These are phyloP conservation scores for Catharus bicknelli DNA, from an alignment of 2,113 vertebrate species.

Conservation along the genomic window DNA sequence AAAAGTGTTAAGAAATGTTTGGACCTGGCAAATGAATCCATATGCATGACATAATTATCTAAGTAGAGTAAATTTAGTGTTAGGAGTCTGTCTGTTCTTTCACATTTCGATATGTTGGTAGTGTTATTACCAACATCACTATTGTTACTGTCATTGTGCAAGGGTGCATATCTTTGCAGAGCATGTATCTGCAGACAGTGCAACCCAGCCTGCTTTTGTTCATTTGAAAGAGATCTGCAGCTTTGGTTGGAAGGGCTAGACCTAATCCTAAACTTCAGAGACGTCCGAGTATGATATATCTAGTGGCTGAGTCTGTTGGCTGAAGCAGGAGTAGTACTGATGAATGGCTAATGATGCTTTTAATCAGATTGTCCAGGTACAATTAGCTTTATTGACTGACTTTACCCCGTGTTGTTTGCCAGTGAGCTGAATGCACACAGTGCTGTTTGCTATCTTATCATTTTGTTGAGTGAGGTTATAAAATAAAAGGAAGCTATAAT, in stretches of 20 bases:
- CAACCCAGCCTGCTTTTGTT: neutral
- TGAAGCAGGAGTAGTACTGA: neutral
- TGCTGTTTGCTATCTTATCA: conserved; percentile 13
- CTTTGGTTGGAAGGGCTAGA: neutral
- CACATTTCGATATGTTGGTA: neutral
- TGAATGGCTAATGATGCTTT: neutral
- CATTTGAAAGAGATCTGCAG: neutral
- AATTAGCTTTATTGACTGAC: conserved; percentile 34
- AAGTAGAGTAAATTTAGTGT: neutral
- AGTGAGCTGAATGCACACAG: neutral
- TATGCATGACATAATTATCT: neutral
- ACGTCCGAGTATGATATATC: neutral
- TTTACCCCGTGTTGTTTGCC: neutral
- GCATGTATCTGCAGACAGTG: neutral
- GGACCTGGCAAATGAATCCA: neutral
- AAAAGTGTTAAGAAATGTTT: neutral
- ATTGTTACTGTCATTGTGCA: neutral
- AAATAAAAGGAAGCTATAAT: conserved; percentile 8
- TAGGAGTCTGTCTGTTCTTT: neutral
- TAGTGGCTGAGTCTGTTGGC: neutral
- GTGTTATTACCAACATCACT: neutral
- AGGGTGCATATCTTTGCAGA: neutral
- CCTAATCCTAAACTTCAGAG: neutral
- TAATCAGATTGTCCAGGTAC: neutral
- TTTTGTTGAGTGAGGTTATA: neutral